Evolutionary conservation across 2,888 invertebrate genomes (phyloP), one percentile per base, ranked within the genome.

Genomic region (Salpingus planirostris): DNA sequence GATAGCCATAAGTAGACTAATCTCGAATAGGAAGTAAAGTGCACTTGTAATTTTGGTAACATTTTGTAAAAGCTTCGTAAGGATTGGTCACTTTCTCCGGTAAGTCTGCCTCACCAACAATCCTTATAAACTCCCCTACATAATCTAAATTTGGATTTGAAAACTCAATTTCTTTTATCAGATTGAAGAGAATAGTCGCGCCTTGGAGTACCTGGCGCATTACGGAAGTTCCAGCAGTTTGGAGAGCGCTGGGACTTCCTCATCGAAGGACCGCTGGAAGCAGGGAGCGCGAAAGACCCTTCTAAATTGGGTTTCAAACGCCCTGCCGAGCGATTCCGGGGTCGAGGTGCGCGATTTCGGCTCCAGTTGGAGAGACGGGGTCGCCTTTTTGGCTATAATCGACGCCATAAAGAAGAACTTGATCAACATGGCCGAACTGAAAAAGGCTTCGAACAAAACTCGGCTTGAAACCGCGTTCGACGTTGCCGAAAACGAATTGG

Each of bases 101-200:
- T 18, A 18, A 18, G 18, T 18, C 8, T 8, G 18, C n/a, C n/a
- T n/a, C n/a, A n/a, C n/a, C n/a, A n/a, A n/a, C n/a, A n/a, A n/a
- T n/a, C n/a, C n/a, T n/a, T n/a, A n/a, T n/a, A n/a, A n/a, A n/a
- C n/a, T n/a, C n/a, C n/a, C n/a, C n/a, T n/a, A n/a, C n/a, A n/a
- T n/a, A n/a, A n/a, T n/a, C n/a, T n/a, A n/a, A n/a, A n/a, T n/a
- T n/a, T n/a, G n/a, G n/a, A n/a, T n/a, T n/a, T n/a, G n/a, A n/a
- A n/a, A n/a, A n/a, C n/a, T n/a, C n/a, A n/a, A n/a, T 56, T 21
- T 31, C 11, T 27, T 15, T 31, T 8, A 22, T 32, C 68, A 93
- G 93, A 93, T 93, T 65, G 93, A 93, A 72, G 92, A 93, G 69
- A 90, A 91, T 66, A 88, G 89, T 56, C 76, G 87, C 55, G 86